Evolutionary conservation across 1,140 invertebrate species (phyloP).

Genomic region (Linepithema humile): DNA sequence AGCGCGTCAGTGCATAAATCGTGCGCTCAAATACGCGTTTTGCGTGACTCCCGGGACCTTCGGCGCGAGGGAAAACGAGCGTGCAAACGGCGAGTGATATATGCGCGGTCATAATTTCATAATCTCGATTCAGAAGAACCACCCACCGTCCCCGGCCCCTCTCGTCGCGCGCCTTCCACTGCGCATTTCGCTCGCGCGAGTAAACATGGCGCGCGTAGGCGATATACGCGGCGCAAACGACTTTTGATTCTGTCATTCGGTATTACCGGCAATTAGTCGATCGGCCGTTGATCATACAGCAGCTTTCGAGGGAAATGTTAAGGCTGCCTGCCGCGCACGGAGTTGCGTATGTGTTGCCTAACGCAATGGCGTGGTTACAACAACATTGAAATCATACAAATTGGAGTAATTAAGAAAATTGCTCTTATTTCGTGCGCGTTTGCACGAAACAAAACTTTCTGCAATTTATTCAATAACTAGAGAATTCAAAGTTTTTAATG

Average conservation of each 20-base stretch:
- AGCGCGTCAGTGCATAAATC: slow-evolving; percentile 39
- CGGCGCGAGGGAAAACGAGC: slow-evolving; percentile 45
- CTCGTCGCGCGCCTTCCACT: not conserved
- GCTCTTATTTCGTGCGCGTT: not conserved
- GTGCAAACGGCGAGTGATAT: slow-evolving; percentile 49
- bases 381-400: not conserved
- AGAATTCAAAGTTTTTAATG: too few species aligned
- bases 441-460: too few species aligned
- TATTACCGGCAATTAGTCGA: slow-evolving; percentile 44
- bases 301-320: not conserved
- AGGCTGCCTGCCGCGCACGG: not conserved
- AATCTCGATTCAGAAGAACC: slow-evolving; percentile 37
- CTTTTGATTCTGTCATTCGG: slow-evolving; percentile 21
- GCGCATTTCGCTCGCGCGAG: not conserved
- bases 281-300: slow-evolving; percentile 16
- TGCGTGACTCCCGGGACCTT: slow-evolving; percentile 32
- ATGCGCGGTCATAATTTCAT: slow-evolving; percentile 41
- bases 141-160: not conserved
- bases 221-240: slow-evolving; percentile 31
- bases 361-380: not conserved
- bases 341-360: not conserved
- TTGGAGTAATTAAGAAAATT: not conserved
- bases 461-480: too few species aligned
- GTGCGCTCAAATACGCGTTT: slow-evolving; percentile 44
- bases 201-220: slow-evolving; percentile 13